Evolutionary conservation across 2,797 vertebrate species (phyloP), one percentile per base, ranked within the genome.

Genomic region (Atherinosoma microstoma): DNA sequence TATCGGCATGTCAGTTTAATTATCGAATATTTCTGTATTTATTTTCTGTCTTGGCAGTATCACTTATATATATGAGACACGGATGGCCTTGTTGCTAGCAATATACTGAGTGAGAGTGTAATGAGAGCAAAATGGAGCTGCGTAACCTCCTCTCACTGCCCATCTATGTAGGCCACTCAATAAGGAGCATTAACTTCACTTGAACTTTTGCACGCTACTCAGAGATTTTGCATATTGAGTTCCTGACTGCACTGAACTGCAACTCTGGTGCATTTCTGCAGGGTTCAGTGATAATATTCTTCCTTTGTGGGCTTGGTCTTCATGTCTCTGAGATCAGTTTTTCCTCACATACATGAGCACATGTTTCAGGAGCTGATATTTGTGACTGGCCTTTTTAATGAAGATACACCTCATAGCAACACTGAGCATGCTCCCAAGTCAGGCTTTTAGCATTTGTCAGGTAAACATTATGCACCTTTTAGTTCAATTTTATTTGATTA

Each of bases 121-220:
- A 81, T 87, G 75, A 85, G 73, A 80, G 76, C 71, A 80, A 80
- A 91, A 85, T 77, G 69, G 73, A 85, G 89, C 80, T 75, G 58
- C 77, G 70, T 63, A 47, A 64, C 66, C 58, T 40, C 24, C 73
- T 35, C 60, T 60, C 78, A 45, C 47, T 75, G 69, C 67, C 51
- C 67, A 53, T 67, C 49, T 75, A 77, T 78, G 54, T 80, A 72
- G 78, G 73, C 70, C 77, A 68, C 76, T 83, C 80, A 74, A 63
- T 87, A 80, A 83, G 70, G n/a, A 82, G 49, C 51, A 67, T 84
- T 69, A 76, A 82, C 74, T 84, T 62, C 20, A 69, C 59, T 40
- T 75, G 54, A 85, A 84, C 78, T 74, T 70, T 36, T 42, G 6
- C 62, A 24, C 13, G 30, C 20, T 65, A 57, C 59, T 61, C 70